Evolutionary conservation across 2,113 vertebrate species (phyloP).

Genomic region (Apodemus sylvaticus): DNA sequence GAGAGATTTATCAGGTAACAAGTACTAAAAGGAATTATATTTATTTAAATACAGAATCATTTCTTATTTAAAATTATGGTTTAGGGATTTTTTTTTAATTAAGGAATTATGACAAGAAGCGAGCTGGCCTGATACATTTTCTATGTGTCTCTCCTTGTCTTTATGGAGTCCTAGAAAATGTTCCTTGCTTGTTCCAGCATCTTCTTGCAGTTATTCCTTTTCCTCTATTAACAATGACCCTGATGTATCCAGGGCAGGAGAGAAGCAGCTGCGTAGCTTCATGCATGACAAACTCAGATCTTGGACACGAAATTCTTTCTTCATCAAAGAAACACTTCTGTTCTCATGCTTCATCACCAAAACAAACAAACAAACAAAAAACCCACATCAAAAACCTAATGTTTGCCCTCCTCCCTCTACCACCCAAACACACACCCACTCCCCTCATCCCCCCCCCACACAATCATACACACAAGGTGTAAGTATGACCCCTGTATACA

Average conservation of each 20-base stretch:
- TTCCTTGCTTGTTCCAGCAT: not conserved
- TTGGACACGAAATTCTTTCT: conserved; percentile 34
- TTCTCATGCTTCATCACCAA: not conserved
- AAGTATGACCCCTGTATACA: not conserved
- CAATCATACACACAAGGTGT: not conserved
- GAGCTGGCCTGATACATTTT: not conserved
- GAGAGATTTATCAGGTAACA: conserved; percentile 46
- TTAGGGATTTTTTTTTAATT: not conserved
- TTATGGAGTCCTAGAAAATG: conserved; percentile 26
- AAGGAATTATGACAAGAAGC: not conserved
- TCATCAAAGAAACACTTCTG: not conserved
- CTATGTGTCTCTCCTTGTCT: not conserved
- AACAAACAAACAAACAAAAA: not conserved
- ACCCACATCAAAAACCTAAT: too few relatives aligned
- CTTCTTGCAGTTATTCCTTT: not conserved
- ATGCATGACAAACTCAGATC: not conserved
- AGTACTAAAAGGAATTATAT: conserved; percentile 9
- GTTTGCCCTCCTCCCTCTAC: not conserved
- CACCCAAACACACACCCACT: not conserved
- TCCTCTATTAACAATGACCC: not conserved
- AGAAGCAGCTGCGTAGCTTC: not conserved
- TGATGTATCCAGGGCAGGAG: too few relatives aligned
- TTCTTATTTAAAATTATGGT: conserved; percentile 51
- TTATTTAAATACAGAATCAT: not conserved
- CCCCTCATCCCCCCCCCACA: too few relatives aligned